A percentile compares a stretch with the other conserved stretches of the same genome.
Evolutionary conservation across 2,113 vertebrate genomes (phyloP).

Genomic region (Chroicocephalus ridibundus): DNA sequence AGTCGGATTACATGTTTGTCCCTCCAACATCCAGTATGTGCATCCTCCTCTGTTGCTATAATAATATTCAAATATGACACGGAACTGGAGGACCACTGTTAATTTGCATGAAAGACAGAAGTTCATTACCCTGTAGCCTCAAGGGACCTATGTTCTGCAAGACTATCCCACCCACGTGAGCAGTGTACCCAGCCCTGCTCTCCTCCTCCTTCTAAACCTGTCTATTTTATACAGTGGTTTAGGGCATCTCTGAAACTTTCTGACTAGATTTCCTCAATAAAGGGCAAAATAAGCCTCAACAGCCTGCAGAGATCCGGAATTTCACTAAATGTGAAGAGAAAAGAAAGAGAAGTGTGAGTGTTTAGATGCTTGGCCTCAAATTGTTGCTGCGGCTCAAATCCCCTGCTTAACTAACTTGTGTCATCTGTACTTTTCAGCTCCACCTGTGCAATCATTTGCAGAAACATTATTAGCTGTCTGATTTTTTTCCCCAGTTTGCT

Average conservation of each 20-base stretch:
- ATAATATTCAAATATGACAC: not conserved
- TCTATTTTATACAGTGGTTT: not conserved
- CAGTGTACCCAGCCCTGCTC: not conserved
- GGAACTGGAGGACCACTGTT: not conserved
- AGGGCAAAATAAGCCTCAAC: not conserved
- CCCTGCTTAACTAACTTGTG: conserved; percentile 38
- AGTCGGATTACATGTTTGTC: not conserved
- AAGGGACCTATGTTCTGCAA: not conserved
- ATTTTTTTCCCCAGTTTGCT: conserved; percentile 47
- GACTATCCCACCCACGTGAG: not conserved
- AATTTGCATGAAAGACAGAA: not conserved
- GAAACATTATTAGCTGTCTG: conserved; percentile 62
- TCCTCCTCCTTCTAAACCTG: not conserved
- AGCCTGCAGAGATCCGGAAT: not conserved
- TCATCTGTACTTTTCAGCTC: conserved; percentile 54
- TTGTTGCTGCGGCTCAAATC: not conserved
- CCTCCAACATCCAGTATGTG: not conserved
- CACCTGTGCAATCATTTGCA: conserved; percentile 63
- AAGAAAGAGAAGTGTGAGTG: not conserved
- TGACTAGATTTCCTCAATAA: not conserved
- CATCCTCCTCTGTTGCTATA: not conserved
- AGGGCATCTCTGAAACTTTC: not conserved
- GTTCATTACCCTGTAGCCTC: not conserved
- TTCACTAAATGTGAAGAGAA: not conserved
- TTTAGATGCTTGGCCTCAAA: not conserved